Evolutionary conservation across 2,113 vertebrate species (phyloP).

Genomic region (Tyrannus savana): DNA sequence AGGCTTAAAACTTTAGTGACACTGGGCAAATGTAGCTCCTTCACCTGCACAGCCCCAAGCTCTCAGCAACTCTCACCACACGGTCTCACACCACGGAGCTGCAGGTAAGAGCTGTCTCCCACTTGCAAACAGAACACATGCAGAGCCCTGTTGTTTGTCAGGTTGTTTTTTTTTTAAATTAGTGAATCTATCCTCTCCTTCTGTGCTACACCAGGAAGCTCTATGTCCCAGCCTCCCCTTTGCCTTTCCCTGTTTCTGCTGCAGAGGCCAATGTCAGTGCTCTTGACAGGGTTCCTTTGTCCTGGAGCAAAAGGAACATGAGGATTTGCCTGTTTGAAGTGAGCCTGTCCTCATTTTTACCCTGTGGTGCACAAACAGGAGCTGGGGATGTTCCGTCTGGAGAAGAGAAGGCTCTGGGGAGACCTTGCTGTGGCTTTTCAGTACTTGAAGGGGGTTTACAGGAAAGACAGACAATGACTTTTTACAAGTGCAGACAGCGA

Average conservation of each 20-base stretch:
- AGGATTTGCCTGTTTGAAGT: neutral
- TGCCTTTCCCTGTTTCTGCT: neutral
- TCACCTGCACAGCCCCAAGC: neutral
- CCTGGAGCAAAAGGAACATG: neutral
- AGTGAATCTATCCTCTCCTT: neutral
- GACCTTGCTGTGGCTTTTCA: neutral
- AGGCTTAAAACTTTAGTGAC: neutral
- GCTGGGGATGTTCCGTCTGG: neutral
- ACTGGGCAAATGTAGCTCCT: neutral
- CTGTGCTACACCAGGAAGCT: neutral
- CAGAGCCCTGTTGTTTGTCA: neutral
- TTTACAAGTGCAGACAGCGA: neutral
- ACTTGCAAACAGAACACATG: accelerated
- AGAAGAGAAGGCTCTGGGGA: neutral
- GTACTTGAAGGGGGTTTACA: neutral
- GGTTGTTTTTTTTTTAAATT: neutral
- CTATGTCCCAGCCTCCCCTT: neutral
- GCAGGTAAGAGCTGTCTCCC: neutral
- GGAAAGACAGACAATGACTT: neutral
- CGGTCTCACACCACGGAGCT: neutral
- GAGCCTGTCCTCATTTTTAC: neutral
- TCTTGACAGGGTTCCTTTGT: neutral
- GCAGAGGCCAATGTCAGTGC: neutral
- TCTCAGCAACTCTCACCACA: accelerated
- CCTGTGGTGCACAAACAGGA: neutral